These are phyloP conservation scores for Gambusia holbrooki DNA, from an alignment of 2,113 vertebrate genomes.

Conservation along the genomic window DNA sequence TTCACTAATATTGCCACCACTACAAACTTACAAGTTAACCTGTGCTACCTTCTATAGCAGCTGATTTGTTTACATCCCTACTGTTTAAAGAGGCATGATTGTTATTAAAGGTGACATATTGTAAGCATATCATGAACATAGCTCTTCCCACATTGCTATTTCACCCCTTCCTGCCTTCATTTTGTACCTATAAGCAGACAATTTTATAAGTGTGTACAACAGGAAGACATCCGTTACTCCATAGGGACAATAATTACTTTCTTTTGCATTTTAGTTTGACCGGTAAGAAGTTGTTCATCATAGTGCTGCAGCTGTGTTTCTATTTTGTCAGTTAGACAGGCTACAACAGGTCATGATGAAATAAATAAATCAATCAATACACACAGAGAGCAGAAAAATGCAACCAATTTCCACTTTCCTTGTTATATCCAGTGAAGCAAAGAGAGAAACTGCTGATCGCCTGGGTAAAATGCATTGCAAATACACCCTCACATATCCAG, in stretches of 20 bases:
- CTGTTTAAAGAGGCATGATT: background rate
- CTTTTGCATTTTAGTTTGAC: background rate
- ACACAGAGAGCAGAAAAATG: slow-evolving; percentile 8
- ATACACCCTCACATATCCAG: slow-evolving; percentile 10
- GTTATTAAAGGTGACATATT: background rate
- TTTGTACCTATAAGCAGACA: background rate
- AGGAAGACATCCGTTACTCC: no score
- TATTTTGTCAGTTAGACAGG: slow-evolving; percentile 9
- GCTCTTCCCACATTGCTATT: background rate
- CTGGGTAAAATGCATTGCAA: slow-evolving; percentile 9
- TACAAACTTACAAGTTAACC: no score
- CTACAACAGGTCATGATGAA: slow-evolving; percentile 46
- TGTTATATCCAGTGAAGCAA: slow-evolving; percentile 52
- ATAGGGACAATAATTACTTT: background rate
- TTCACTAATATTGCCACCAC: no score
- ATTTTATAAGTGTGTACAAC: background rate
- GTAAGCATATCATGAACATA: no score
- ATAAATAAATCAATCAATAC: slow-evolving; percentile 17
- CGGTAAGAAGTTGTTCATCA: background rate
- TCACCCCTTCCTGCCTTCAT: background rate
- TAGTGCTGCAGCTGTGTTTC: slow-evolving; percentile 13
- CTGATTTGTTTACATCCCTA: background rate
- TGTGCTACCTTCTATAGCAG: no score
- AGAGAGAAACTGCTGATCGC: slow-evolving; percentile 55
- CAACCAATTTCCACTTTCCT: slow-evolving; percentile 44